Evolutionary conservation across 2,888 invertebrate species (phyloP).

Genomic region (Crossocerus cetratus): DNA sequence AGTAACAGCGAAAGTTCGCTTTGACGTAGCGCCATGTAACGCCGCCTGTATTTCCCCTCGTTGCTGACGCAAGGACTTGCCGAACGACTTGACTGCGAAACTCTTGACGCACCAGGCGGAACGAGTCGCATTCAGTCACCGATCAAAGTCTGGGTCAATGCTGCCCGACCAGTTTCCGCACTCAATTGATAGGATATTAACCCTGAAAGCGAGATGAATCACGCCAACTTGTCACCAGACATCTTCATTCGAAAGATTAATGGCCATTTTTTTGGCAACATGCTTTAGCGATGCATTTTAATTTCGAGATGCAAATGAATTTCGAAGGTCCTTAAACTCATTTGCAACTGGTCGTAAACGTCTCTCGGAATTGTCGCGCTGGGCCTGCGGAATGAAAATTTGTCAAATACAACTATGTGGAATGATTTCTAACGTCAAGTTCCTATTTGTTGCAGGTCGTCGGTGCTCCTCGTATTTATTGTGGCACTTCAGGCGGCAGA

Average conservation of each 20-base stretch:
- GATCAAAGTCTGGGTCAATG: slow-evolving; percentile 62
- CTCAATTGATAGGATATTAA: neutral
- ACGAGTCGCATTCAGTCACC: slow-evolving; percentile 32
- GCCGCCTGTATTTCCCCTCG: slow-evolving; percentile 41
- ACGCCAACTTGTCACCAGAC: no score
- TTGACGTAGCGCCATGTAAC: slow-evolving; percentile 31
- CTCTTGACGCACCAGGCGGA: slow-evolving; percentile 51
- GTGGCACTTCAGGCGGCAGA: slow-evolving; percentile 79
- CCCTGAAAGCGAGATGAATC: no score
- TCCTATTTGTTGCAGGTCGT: slow-evolving; percentile 80
- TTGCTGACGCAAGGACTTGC: slow-evolving; percentile 54
- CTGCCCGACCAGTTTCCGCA: slow-evolving; percentile 28
- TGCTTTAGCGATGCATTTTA: no score
- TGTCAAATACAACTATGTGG: neutral
- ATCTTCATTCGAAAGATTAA: no score
- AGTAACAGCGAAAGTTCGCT: slow-evolving; percentile 20
- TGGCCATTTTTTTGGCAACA: no score
- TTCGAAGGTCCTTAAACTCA: no score
- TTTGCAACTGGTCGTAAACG: no score
- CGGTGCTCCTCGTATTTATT: slow-evolving; percentile 81
- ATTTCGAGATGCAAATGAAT: no score
- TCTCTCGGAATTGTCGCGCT: no score
- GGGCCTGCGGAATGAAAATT: neutral
- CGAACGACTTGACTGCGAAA: slow-evolving; percentile 56
- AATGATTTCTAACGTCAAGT: neutral